A percentile compares a stretch with the other conserved stretches of the same genome.
These are phyloP conservation scores for Meandrina meandrites DNA, from an alignment of 92 coral and sea anemone species.

Conservation along the genomic window DNA sequence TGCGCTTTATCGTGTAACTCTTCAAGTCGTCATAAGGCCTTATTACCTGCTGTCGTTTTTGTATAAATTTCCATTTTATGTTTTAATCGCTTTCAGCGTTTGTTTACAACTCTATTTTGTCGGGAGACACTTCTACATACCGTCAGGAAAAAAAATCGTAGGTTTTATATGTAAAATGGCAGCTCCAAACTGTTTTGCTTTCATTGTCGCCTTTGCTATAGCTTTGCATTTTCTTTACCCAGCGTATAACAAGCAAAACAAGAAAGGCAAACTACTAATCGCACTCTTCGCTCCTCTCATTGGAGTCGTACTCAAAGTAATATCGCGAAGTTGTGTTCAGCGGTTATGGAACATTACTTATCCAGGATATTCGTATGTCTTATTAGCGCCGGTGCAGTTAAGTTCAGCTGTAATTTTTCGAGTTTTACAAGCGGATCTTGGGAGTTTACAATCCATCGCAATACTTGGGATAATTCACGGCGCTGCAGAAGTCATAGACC, in stretches of 20 bases:
- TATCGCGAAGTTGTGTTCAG: constrained; percentile 26
- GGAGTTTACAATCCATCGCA: constrained; percentile 3
- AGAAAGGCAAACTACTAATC: no score
- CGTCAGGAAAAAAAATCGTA: not conserved
- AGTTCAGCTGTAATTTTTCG: constrained; percentile 14
- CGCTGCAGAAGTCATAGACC: constrained; percentile 27
- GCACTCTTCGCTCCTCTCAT: no score
- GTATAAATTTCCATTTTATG: not conserved
- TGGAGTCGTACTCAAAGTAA: constrained; percentile 15
- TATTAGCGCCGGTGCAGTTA: not conserved
- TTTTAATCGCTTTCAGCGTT: not conserved
- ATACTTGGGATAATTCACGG: constrained; percentile 36
- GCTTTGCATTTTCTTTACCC: not conserved
- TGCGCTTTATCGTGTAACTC: not conserved
- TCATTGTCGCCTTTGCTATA: not conserved
- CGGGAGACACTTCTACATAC: not conserved
- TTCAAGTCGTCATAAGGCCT: not conserved
- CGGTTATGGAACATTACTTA: constrained; percentile 15
- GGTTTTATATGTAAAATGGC: no score
- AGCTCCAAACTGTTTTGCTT: not conserved
- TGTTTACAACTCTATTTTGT: not conserved
- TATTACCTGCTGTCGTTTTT: not conserved
- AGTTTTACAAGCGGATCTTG: constrained; percentile 30
- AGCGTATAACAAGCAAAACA: no score
- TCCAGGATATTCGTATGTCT: constrained; percentile 26